Evolutionary conservation across 2,797 vertebrate genomes (phyloP), one percentile per base, ranked within the genome.

Genomic region (Paguma larvata): DNA sequence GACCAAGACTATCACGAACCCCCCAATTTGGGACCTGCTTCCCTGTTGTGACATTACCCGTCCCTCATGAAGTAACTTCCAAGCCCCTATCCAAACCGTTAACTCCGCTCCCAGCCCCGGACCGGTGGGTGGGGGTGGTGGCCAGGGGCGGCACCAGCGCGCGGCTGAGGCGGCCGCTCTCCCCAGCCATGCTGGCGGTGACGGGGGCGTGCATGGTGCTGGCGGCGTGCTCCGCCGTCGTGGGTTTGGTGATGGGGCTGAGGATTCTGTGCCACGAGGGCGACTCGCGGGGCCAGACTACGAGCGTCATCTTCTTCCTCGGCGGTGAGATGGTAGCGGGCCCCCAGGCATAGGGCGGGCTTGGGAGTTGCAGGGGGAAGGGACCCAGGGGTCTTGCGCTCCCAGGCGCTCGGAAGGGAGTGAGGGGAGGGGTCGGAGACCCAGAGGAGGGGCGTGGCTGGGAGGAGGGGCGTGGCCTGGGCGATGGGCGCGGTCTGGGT

Each of bases 181-280:
- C 79, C 51, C 32, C 90, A 97, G 97, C 73, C 87, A 84, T 32
- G 72, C 82, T 97, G 85, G 73, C 78, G 3, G 63, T 95, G 72
- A 93, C 97, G 0, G 44, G 15, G 32, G 94, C 93, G 8, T 96
- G 97, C 94, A 95, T 97, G 94, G 96, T 97, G 78, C 84, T 98
- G 91, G 85, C 93, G 0, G 53, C 30, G 0, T 51, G 79, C 41
- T 85, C 78, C 10, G 27, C 95, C 41, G 0, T 95, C 16, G 3
- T 92, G 72, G 88, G 94, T 72, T 85, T 85, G 70, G 53, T 68
- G 48, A 65, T 96, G 90, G 98, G 86, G 38, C 7, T 97, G 23
- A 8, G 93, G 68, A 88, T 97, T 48, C 32, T 70, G 56, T 90
- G 41, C 30, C 67, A 51, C 18, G 14, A 84, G 75, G 78, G 80